phyloP scores from a whole-genome alignment of 2,113 vertebrate species.

The Rousettus leschenaultii region DNA sequence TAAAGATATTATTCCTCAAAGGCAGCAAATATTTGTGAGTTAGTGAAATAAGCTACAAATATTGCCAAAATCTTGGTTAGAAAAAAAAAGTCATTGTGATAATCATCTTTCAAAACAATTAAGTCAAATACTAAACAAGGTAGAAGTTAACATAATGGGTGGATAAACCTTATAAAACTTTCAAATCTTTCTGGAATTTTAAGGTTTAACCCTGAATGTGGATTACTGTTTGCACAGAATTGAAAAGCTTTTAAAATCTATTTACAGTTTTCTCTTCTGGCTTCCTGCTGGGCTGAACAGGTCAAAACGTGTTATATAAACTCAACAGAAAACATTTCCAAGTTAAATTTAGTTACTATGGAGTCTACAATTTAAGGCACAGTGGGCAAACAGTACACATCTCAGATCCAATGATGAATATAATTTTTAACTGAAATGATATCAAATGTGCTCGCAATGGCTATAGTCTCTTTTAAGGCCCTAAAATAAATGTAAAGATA shows the following conservation, averaged over 20 bases:
- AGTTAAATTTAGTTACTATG: slow-evolving; percentile 25
- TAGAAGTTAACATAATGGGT: slow-evolving; percentile 15
- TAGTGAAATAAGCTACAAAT: neutral
- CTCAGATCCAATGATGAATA: neutral
- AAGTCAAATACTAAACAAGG: neutral
- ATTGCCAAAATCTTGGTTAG: neutral
- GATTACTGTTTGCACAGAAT: slow-evolving; percentile 52
- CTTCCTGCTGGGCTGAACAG: slow-evolving; percentile 45
- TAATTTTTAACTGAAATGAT: neutral
- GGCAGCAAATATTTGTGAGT: neutral
- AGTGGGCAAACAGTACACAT: neutral
- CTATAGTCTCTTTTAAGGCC: neutral
- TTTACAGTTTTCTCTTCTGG: slow-evolving; percentile 43
- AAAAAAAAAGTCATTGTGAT: neutral
- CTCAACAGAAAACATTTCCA: slow-evolving; percentile 1
- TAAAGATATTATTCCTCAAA: neutral
- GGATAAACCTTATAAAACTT: slow-evolving; percentile 31
- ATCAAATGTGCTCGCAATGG: neutral
- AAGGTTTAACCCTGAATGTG: slow-evolving; percentile 49
- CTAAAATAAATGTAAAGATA: slow-evolving; percentile 5
- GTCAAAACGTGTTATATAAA: slow-evolving; percentile 46
- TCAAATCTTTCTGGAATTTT: slow-evolving; percentile 56
- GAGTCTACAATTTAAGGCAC: neutral
- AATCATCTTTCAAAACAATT: neutral
- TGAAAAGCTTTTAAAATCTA: slow-evolving; percentile 44